These are phyloP conservation scores for Chondrilla cf. caribensis DNA, from an alignment of 37 sponge, comb jelly and placozoan genomes.

Conservation along the genomic window DNA sequence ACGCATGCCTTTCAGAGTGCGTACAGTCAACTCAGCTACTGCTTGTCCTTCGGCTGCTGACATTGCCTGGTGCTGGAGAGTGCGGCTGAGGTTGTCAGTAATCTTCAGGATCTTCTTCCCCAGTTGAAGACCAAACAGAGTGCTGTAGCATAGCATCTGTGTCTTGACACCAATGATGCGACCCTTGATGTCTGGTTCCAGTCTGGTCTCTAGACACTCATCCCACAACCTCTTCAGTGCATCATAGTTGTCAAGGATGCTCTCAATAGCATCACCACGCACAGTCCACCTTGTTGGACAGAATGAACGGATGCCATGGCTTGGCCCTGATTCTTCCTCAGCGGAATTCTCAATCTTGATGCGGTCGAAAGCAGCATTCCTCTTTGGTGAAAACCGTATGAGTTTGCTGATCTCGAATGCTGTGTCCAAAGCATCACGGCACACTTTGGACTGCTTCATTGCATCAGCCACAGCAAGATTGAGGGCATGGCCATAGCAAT, in stretches of 20 bases:
- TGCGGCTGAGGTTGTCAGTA: constrained; percentile 44
- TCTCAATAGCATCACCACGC: constrained; percentile 41
- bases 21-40: constrained; percentile 25
- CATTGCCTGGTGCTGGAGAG: constrained; percentile 33
- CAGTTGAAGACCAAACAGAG: constrained; percentile 24
- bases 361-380: constrained; percentile 48
- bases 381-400: constrained; percentile 35
- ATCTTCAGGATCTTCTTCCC: constrained; percentile 22
- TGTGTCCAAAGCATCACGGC: constrained; percentile 39
- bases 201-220: constrained; percentile 25
- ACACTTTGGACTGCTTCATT: constrained; percentile 37
- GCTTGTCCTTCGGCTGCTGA: constrained; percentile 51
- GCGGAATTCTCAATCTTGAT: constrained; percentile 31
- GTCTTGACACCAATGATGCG: constrained; percentile 24
- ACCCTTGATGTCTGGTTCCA: constrained; percentile 25
- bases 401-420: constrained; percentile 33
- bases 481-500: constrained; percentile 37
- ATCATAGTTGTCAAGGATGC: constrained; percentile 42
- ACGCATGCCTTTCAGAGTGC: constrained; percentile 33
- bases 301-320: constrained; percentile 37
- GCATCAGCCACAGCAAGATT: constrained; percentile 41
- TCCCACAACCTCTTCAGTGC: constrained; percentile 25
- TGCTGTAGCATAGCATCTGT: constrained; percentile 9
- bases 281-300: constrained; percentile 64
- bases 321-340: constrained; percentile 9